Evolutionary conservation across 2,797 vertebrate genomes (phyloP).

Genomic region (Iguana delicatissima): DNA sequence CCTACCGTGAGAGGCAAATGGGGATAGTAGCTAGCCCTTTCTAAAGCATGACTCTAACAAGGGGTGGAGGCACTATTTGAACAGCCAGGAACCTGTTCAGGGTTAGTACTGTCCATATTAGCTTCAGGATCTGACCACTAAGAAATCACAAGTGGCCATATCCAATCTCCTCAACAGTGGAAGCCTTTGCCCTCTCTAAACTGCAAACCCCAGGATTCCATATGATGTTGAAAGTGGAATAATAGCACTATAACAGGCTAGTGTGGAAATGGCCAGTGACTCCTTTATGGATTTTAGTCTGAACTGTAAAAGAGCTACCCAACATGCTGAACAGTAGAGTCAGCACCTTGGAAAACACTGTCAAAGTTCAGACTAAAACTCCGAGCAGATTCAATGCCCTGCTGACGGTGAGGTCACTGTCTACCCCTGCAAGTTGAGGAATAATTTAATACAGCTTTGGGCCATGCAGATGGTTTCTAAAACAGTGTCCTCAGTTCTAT

Average conservation of each 20-base stretch:
- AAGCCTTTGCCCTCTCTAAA: background rate
- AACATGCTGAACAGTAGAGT: no score
- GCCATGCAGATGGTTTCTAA: constrained; percentile 42
- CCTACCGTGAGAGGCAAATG: background rate
- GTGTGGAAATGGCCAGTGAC: no score
- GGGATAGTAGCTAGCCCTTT: background rate
- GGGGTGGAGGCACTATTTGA: background rate
- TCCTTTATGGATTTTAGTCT: no score
- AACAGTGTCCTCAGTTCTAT: constrained; percentile 30
- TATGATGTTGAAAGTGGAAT: no score
- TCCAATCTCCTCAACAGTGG: background rate
- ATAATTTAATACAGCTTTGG: constrained; percentile 45
- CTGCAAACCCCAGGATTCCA: no score
- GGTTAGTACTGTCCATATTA: background rate
- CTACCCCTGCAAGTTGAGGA: constrained; percentile 8
- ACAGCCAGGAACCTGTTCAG: background rate
- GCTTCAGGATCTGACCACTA: background rate
- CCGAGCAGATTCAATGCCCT: no score
- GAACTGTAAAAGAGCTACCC: no score
- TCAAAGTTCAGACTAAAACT: no score
- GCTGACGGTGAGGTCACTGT: no score
- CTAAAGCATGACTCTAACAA: background rate
- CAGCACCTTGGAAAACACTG: no score
- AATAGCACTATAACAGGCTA: no score
- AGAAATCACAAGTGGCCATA: background rate